Base-by-base conservation (phyloP, 1,140 invertebrate genomes). In the Saccostrea glomerata region DNA sequence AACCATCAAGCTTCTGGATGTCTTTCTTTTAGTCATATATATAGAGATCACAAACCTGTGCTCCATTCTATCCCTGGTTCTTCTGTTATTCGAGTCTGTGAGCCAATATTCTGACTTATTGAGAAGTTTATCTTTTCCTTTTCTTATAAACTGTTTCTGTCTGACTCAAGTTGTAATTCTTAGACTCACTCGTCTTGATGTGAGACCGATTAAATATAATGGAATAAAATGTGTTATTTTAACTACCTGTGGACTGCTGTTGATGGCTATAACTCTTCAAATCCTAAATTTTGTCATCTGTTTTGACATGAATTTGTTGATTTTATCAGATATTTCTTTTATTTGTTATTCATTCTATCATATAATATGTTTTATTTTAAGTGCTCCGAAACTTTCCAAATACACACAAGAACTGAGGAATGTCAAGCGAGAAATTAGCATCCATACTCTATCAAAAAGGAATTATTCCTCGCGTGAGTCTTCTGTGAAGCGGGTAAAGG, bases 181-280 rank as follows among this genome's bases (percentile, higher is more conserved):
- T 3, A 84, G 55, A 56, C 40, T 84, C 2, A 84, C 82, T n/a
- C 82, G 82, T 12, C 55, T 84, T 12, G 36, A 84, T 56, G 47
- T 84, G 11, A 47, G 30, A 55, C 82, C 82, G 13, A 84, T 84
- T 84, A 40, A 56, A 9, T 84, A 84, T n/a, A 84, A 84, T 55
- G 82, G 82, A 6, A 84, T 84, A 13, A 84, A 84, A 55, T 84
- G 82, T 84, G 82, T 84, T 30, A 9, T 56, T 84, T 6, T 84
- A 0, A 54, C 82, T 9, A 54, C 82, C 15, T 23, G 23, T 12
- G 47, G 40, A 17, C 23, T 84, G 40, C 7, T 84, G 13, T 36
- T 84, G 11, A 55, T 56, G 17, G 20, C 55, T 5, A 23, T 54
- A 25, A 84, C 30, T 54, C 36, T 56, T 9, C 47, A 84, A n/a